Evolutionary conservation across 2,888 invertebrate species (phyloP), one percentile per base, ranked within the genome.

Genomic region (Epiblema foenella): DNA sequence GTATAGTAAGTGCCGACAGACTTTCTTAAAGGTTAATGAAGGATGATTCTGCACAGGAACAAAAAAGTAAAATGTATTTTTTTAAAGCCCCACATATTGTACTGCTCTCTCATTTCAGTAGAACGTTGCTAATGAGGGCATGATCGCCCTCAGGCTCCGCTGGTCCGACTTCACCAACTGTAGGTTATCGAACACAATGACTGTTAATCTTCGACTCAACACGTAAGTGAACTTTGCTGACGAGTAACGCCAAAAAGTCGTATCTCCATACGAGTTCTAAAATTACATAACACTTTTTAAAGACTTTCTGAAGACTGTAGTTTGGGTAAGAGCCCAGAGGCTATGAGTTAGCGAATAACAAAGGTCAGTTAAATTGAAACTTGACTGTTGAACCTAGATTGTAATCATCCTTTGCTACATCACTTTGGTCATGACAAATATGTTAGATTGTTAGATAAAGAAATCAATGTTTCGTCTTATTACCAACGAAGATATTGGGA

Each of bases 111-210:
- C 64, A 49, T 17, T 49, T 29, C 60, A 39, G 64, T 39, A 64
- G 42, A 20, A 29, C 15, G 15, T 17, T 65, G 42, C 52, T 65
- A 65, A 65, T 57, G 62, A 56, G 52, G 15, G 33, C 60, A 62
- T 52, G 62, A 62, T 56, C 49, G 68, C 68, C 56, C 33, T 46
- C 17, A 37, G 68, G 46, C 17, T 20, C 33, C 24, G 12, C 8
- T 65, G 18, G 17, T 64, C 64, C 37, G 37, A 20, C 17, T 18
- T 17, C 46, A 46, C 60, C 46, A 57, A 65, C 54, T 17, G 29
- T 17, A 39, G 65, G 65, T 65, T 65, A 65, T 65, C 65, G 42
- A 24, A 29, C 56, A 65, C 65, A 65, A 65, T 56, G 65, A 65
- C 42, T 29, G 65, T 65, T 65, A 56, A 65, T 56, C 65, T 65